phyloP scores from a whole-genome alignment of 1,140 invertebrate genomes.

The Lepidurus packardi region DNA sequence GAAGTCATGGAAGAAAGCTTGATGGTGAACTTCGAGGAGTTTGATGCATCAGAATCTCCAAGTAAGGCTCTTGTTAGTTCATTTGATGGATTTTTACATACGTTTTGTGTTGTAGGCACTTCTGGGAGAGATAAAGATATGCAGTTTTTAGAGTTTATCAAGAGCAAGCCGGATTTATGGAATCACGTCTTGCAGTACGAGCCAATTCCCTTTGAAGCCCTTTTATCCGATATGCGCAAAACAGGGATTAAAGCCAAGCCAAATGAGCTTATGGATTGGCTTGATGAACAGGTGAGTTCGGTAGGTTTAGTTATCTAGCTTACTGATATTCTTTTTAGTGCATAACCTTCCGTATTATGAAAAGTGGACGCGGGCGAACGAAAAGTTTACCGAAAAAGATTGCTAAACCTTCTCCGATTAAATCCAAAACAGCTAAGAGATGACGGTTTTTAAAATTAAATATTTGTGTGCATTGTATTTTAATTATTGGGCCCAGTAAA shows the following conservation, averaged over 20 bases:
- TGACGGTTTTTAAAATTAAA: background rate
- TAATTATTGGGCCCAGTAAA: too few species aligned
- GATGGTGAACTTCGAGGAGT: background rate
- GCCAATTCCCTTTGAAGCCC: constrained; percentile 46
- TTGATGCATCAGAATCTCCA: background rate
- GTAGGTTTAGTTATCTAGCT: constrained; percentile 12
- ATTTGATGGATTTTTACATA: too few species aligned
- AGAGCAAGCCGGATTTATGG: constrained; percentile 43
- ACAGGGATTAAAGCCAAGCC: constrained; percentile 46
- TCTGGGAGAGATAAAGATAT: constrained; percentile 26
- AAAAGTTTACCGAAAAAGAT: background rate
- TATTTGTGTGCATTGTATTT: background rate
- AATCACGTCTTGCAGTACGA: constrained; percentile 48
- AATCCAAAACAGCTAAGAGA: background rate
- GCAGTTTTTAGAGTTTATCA: constrained; percentile 39
- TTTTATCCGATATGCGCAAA: constrained; percentile 43
- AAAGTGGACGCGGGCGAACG: background rate
- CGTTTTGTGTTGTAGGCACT: background rate
- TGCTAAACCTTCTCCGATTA: background rate
- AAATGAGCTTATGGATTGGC: constrained; percentile 45
- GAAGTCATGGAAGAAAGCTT: background rate
- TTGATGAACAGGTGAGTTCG: constrained; percentile 48
- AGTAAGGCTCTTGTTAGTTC: background rate
- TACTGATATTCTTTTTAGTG: constrained; percentile 26
- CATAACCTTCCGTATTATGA: constrained; percentile 31